phyloP scores from a whole-genome alignment of 1,140 invertebrate genomes.

The Apocrypta bakeri region DNA sequence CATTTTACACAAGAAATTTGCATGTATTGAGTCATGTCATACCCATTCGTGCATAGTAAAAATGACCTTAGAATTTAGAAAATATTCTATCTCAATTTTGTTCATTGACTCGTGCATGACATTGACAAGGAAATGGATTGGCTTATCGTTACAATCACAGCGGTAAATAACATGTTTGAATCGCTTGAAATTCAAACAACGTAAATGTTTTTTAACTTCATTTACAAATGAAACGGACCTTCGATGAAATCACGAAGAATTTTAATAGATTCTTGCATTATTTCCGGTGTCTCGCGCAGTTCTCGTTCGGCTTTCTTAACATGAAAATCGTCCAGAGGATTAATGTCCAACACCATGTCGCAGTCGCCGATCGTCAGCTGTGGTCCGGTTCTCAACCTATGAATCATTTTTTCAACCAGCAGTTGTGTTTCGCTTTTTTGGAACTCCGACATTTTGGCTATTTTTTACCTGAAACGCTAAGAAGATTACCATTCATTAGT shows the following conservation, averaged over 20 bases:
- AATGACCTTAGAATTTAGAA: too few species aligned
- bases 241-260: conserved; percentile 21
- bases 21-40: too few species aligned
- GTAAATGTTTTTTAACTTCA: not conserved
- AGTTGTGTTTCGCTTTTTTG: not conserved
- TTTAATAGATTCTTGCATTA: conserved; percentile 30
- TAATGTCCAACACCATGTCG: conserved; percentile 7
- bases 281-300: conserved; percentile 41
- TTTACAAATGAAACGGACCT: not conserved
- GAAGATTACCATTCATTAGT: too few species aligned
- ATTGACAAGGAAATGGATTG: not conserved
- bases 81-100: too few species aligned
- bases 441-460: conserved; percentile 7
- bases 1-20: too few species aligned
- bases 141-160: too few species aligned
- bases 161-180: too few species aligned
- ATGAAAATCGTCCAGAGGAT: conserved; percentile 31
- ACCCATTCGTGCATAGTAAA: too few species aligned
- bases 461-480: not conserved
- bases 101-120: not conserved
- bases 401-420: not conserved
- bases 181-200: too few species aligned
- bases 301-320: conserved; percentile 36
- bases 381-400: not conserved
- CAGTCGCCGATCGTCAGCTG: conserved; percentile 18